Conservation (phyloP, 2,888 invertebrate species). For the Pachycephus smyrnensis region DNA sequence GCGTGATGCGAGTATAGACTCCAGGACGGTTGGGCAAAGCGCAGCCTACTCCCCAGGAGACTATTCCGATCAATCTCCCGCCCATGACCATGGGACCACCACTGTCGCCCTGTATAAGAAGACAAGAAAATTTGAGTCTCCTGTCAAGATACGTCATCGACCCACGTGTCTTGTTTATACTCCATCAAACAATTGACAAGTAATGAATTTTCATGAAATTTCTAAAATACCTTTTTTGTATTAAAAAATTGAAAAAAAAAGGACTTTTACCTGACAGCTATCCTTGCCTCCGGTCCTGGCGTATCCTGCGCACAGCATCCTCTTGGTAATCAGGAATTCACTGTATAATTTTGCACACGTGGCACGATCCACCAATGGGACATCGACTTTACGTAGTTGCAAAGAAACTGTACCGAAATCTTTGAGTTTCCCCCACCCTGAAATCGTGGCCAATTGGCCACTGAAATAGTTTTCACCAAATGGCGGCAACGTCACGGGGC, state of each 20-base stretch:
- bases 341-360: background rate
- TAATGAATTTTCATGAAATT: too few relatives aligned
- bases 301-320: constrained; percentile 75
- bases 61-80: constrained; percentile 69
- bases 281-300: constrained; percentile 71
- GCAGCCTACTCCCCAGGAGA: constrained; percentile 73
- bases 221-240: background rate
- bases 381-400: background rate
- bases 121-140: background rate
- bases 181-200: too few relatives aligned
- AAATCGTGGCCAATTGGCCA: background rate
- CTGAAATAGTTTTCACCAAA: background rate
- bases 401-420: background rate
- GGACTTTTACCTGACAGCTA: constrained; percentile 70
- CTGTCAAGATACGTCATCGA: background rate
- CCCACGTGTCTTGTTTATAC: too few relatives aligned
- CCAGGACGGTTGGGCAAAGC: constrained; percentile 70
- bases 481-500: background rate
- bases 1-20: constrained; percentile 70
- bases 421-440: background rate
- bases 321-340: constrained; percentile 61
- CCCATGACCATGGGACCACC: constrained; percentile 72
- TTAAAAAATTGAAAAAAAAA: background rate
- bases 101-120: constrained; percentile 70
- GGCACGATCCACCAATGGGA: background rate